Conservation (phyloP, 1,140 invertebrate genomes). For the Drosophila ogumai region DNA sequence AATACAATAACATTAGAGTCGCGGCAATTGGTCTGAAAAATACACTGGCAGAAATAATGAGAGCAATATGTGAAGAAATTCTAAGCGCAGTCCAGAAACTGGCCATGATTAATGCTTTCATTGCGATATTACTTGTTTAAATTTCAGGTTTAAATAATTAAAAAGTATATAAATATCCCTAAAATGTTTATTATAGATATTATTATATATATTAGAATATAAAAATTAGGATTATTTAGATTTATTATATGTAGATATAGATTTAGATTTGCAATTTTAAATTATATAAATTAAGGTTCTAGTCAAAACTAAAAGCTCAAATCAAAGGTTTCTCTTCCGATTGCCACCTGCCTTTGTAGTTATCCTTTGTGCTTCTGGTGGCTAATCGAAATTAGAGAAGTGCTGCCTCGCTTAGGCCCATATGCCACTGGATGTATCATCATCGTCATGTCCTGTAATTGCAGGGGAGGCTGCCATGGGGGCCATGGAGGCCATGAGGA, state of each 20-base stretch:
- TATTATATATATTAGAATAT: no score
- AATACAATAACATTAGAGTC: conserved; percentile 39
- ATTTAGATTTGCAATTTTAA: no score
- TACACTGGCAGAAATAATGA: conserved; percentile 5
- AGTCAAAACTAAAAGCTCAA: neutral
- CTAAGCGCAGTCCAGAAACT: no score
- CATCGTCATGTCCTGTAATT: conserved; percentile 11
- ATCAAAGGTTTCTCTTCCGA: neutral
- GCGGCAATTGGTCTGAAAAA: conserved; percentile 1
- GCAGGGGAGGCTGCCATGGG: neutral
- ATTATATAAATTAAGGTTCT: no score
- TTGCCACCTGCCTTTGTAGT: neutral
- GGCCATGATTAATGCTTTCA: no score
- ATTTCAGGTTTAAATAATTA: no score
- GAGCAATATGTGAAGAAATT: neutral
- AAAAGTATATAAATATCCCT: no score
- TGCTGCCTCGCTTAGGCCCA: neutral
- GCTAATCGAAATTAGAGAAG: conserved; percentile 12
- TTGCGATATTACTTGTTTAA: no score
- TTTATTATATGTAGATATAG: no score
- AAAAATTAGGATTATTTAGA: no score
- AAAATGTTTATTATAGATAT: no score
- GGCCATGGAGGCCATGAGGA: neutral
- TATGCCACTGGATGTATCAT: conserved; percentile 6
- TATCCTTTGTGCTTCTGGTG: no score